A percentile compares a stretch with the other conserved stretches of the same genome.
Evolutionary conservation across 2,113 vertebrate species (phyloP).

Genomic region (Pogonocichla stellata): DNA sequence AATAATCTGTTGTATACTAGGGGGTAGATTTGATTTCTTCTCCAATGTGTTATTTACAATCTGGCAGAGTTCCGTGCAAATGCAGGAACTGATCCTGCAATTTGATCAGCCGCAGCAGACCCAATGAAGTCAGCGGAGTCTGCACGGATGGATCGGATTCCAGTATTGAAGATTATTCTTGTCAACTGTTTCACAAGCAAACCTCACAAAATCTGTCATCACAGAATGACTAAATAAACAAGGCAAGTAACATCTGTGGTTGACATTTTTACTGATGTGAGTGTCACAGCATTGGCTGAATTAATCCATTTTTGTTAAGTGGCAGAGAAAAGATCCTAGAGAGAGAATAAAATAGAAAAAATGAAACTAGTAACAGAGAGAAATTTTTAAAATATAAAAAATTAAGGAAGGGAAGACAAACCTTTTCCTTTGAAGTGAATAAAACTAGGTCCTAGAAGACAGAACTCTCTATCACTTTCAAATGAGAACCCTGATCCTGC

Average conservation of each 20-base stretch:
- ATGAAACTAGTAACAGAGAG: neutral
- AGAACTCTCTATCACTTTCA: neutral
- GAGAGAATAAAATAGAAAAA: neutral
- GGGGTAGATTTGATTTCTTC: neutral
- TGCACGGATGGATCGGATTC: neutral
- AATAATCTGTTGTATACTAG: neutral
- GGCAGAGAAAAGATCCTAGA: neutral
- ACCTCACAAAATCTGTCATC: neutral
- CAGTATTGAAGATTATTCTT: neutral
- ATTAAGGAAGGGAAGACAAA: neutral
- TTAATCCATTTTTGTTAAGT: neutral
- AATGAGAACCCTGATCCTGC: neutral
- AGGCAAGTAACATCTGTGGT: neutral
- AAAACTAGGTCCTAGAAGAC: neutral
- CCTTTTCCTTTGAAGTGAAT: neutral
- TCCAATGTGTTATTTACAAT: neutral
- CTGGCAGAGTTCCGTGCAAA: constrained; percentile 6
- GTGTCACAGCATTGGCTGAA: neutral
- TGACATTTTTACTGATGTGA: neutral
- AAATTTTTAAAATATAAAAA: neutral
- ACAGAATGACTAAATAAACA: neutral
- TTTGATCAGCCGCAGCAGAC: neutral
- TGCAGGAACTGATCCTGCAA: constrained; percentile 25
- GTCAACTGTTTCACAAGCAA: neutral
- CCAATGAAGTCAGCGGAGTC: neutral